A percentile compares a stretch with the other conserved stretches of the same genome.
Evolutionary conservation across 2,888 invertebrate species (phyloP).

Genomic region (Pristionchus entomophagus): DNA sequence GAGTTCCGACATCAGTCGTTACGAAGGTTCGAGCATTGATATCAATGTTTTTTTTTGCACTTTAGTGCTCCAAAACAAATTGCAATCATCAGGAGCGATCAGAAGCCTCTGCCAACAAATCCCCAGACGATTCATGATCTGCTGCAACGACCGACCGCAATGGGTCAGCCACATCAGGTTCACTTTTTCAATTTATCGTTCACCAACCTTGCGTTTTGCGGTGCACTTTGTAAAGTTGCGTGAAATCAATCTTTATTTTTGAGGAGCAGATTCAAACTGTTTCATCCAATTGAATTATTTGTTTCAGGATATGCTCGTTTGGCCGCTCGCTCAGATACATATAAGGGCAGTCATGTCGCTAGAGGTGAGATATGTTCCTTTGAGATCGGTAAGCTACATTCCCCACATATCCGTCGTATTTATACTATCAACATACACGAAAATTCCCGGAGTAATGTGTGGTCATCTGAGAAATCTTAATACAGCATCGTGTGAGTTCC

Average conservation of each 20-base stretch:
- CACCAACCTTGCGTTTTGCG: too few relatives aligned
- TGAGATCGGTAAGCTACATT: background rate
- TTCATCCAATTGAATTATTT: too few relatives aligned
- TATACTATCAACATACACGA: too few relatives aligned
- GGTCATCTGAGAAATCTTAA: too few relatives aligned
- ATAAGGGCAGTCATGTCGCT: background rate
- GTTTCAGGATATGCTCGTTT: background rate
- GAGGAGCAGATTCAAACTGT: background rate
- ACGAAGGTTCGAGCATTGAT: background rate
- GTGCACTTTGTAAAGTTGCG: too few relatives aligned
- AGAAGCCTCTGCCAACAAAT: background rate
- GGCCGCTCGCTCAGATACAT: background rate
- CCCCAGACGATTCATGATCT: background rate
- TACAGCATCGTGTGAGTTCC: too few relatives aligned
- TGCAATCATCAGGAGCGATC: background rate
- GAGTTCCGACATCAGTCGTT: background rate
- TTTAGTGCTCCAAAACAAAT: too few relatives aligned
- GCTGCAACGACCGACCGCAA: background rate
- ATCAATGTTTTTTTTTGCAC: too few relatives aligned
- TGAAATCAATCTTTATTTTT: too few relatives aligned
- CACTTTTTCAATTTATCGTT: too few relatives aligned
- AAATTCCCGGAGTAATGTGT: background rate
- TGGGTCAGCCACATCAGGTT: background rate
- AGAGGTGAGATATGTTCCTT: background rate
- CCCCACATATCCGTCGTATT: too few relatives aligned